These are phyloP conservation scores for Grammomys surdaster DNA, from an alignment of 2,113 vertebrate species.

Conservation along the genomic window DNA sequence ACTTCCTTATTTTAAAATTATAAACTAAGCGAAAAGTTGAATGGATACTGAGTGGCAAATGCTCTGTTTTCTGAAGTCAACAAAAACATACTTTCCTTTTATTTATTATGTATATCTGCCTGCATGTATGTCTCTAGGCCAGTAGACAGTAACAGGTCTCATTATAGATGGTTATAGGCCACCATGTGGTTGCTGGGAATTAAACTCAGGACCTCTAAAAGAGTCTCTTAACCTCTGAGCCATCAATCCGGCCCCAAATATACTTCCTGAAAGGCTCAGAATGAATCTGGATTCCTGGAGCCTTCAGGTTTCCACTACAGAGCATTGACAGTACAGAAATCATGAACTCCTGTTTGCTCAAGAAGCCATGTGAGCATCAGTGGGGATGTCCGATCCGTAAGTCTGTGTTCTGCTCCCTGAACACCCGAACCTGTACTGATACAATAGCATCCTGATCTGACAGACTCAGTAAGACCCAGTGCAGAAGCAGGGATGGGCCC, in stretches of 20 bases:
- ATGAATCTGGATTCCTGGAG: background rate
- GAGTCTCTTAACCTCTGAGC: too few species aligned
- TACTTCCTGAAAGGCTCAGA: background rate
- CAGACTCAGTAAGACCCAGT: background rate
- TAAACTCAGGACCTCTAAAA: too few species aligned
- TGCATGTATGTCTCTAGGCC: too few species aligned
- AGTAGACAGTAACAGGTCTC: too few species aligned
- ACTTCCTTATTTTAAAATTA: constrained; percentile 25
- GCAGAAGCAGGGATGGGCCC: background rate
- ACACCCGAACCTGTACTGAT: too few species aligned
- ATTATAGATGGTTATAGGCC: too few species aligned
- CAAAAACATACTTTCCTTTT: background rate
- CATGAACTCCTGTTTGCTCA: background rate
- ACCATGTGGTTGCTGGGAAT: too few species aligned
- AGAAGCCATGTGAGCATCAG: accelerated
- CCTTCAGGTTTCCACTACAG: background rate
- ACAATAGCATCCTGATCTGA: background rate
- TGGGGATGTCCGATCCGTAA: too few species aligned
- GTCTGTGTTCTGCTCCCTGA: background rate
- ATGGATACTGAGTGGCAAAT: background rate
- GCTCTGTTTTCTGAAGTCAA: background rate
- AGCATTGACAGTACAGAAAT: background rate
- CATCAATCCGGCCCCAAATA: background rate
- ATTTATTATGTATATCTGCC: too few species aligned
- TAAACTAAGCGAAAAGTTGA: background rate